Evolutionary conservation across 2,797 vertebrate species (phyloP).

Genomic region (Danio albolineatus): DNA sequence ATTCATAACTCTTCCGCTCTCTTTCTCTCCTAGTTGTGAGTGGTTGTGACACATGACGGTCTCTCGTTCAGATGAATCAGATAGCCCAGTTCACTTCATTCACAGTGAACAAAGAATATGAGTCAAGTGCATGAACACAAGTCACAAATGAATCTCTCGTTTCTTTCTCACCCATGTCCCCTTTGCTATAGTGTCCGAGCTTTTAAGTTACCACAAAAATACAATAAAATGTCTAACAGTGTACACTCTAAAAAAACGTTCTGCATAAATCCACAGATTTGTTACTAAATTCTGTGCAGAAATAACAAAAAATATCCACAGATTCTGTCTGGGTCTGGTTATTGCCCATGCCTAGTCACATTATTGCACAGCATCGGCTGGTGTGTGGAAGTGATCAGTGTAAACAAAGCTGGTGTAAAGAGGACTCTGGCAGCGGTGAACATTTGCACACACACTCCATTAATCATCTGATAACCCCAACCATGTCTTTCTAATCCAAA

Average conservation of each 20-base stretch:
- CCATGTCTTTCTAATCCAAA: constrained; percentile 23
- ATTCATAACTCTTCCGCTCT: background rate
- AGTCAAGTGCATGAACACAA: background rate
- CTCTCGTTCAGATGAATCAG: background rate
- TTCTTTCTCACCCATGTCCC: no score
- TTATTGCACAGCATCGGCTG: background rate
- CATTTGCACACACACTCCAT: constrained; percentile 32
- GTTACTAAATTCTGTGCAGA: no score
- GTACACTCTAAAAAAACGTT: no score
- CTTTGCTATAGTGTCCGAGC: no score
- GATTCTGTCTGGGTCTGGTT: no score
- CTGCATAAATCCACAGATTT: no score
- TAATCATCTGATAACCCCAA: constrained; percentile 48
- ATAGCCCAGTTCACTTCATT: background rate
- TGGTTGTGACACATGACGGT: background rate
- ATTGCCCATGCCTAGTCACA: no score
- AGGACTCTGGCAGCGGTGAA: constrained; percentile 19
- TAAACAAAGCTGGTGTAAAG: constrained; percentile 32
- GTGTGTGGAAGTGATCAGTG: constrained; percentile 25
- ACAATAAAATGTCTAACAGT: no score
- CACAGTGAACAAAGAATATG: background rate
- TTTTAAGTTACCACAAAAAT: no score
- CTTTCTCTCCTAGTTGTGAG: background rate
- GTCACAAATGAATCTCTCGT: no score
- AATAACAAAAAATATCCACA: no score